Evolutionary conservation across 2,113 vertebrate species (phyloP).

Genomic region (Circaetus gallicus): DNA sequence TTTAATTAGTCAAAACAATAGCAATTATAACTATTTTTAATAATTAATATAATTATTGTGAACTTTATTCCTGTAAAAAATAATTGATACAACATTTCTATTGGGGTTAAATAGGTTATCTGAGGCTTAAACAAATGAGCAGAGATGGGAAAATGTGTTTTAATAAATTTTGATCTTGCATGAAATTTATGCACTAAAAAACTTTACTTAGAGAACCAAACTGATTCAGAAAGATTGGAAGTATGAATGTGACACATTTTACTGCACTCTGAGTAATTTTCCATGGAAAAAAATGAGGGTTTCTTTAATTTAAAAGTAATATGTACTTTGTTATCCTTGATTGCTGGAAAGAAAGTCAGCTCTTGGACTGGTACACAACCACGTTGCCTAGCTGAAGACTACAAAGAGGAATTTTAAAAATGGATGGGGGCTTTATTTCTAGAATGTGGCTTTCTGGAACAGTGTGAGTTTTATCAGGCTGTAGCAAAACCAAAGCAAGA

Average conservation of each 20-base stretch:
- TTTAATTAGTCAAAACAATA: not conserved
- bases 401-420: not conserved
- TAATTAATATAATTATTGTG: not conserved
- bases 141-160: conserved; percentile 1
- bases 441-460: not conserved
- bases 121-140: conserved; percentile 3
- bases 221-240: conserved; percentile 1
- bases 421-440: not conserved
- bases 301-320: conserved; percentile 56
- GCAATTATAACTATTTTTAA: not conserved
- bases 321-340: conserved; percentile 11
- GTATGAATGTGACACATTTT: not conserved
- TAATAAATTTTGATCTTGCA: conserved; percentile 10
- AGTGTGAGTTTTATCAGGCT: not conserved
- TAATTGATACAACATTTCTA: not conserved
- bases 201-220: not conserved
- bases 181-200: not conserved
- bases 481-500: not conserved
- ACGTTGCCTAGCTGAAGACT: not conserved
- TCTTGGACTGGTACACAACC: not conserved
- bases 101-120: not conserved
- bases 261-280: conserved; percentile 23
- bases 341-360: not conserved
- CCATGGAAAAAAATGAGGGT: not conserved
- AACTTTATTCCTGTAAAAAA: not conserved